Base-by-base conservation (phyloP, 2,113 vertebrate genomes). In the Antechinus stuartii region DNA sequence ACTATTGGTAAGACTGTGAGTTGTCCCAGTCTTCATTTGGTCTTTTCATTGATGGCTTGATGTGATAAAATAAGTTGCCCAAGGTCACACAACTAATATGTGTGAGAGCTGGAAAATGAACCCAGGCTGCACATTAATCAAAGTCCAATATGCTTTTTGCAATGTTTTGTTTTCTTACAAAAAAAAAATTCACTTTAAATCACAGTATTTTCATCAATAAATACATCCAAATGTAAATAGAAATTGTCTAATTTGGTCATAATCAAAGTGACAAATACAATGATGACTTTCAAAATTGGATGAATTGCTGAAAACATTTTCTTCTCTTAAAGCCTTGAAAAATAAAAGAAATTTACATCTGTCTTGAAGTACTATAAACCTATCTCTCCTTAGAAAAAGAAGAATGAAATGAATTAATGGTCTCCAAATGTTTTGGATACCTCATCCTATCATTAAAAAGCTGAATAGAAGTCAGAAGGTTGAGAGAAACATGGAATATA, bases 361-460 rank as follows among this genome's bases (percentile, higher is more conserved):
- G 27, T 61, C 27, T 61, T 61, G 27, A 3, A 68, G 11, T 35
- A n/a, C 11, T 68, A n/a, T 1, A n/a, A 68, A 68, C 3, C 61
- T n/a, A n/a, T n/a, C 3, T 26, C 68, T 94, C 91, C 54, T 68
- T 35, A 95, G 25, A 55, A 93, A 54, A 84, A 57, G 25, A n/a
- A 30, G 84, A 92, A 47, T 25, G 68, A 54, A 35, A 92, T 91
- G 7, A 61, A 93, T n/a, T 76, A 76, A 16, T 35, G 57, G 27
- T 68, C 27, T 68, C 12, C 57, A 76, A 35, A 76, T n/a, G 14
- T 76, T 76, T 76, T 76, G 35, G 61, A 76, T 76, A n/a, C 11
- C 30, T 68, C 12, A 68, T 12, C 61, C 35, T 76, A 19, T 19
- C 35, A 76, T 76, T 68, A n/a, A 68, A 61, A 68, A 68, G 4